Evolutionary conservation across 2,113 vertebrate species (phyloP), one percentile per base, ranked within the genome.

Genomic region (Ibidorhyncha struthersii): DNA sequence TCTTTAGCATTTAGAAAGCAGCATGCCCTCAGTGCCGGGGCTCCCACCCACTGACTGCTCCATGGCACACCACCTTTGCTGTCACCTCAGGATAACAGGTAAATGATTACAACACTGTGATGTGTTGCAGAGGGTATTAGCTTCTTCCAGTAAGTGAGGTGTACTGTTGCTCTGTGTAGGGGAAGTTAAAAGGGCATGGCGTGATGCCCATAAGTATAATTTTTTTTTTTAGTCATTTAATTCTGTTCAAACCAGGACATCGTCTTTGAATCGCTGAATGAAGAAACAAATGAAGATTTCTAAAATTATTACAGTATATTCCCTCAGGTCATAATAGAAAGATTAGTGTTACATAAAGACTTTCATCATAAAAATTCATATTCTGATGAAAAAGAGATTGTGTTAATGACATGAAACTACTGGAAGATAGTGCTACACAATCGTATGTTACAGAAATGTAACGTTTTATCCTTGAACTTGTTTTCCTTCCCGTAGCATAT

Each of bases 261-360:
- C 43, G 32, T 41, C 62, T 93, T 77, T 86, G 77, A 96, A 43
- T 91, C 67, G 74, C 7, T 69, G 40, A 90, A 66, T 89, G 45
- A 96, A 94, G 63, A 95, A 89, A 81, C 74, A 82, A 80, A 67
- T 90, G 65, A 96, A 67, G 77, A 71, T 84, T 96, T 93, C 74
- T 62, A 72, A 87, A 89, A 59, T 93, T 78, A 94, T 65, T 91
- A 45, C 10, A 78, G 23, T 26, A 25, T 72, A 89, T 92, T 90
- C 50, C 78, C 43, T 96, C 66, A 52, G 78, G 90, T 96, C 79
- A 82, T 72, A 90, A 76, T 78, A 86, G 69, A 91, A 91, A 93
- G 65, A 96, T 93, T 76, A 95, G 79, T 67, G 82, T 74, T 89
- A 93, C 59, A 76, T 96, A 79, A 96, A 91, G 72, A 41, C 62